Evolutionary conservation across 2,888 invertebrate genomes (phyloP).

Genomic region (Eilema griseolum): DNA sequence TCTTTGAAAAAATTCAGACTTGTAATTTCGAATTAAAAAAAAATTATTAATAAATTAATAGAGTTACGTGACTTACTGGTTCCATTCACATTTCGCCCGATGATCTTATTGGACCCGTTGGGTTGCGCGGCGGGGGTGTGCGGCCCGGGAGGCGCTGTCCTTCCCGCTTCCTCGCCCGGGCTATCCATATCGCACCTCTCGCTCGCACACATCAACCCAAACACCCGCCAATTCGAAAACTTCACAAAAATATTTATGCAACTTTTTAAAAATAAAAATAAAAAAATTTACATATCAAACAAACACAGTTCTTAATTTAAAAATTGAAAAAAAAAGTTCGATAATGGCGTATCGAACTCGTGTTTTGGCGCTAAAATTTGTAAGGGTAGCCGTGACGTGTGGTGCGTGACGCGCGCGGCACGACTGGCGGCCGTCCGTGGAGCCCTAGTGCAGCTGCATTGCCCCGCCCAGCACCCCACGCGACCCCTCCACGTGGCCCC

Average conservation of each 20-base stretch:
- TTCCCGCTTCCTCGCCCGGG: conserved; percentile 83
- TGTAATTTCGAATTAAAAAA: conserved; percentile 30
- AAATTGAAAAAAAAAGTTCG: conserved; percentile 10
- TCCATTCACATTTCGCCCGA: conserved; percentile 89
- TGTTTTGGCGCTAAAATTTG: conserved; percentile 59
- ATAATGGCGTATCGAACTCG: conserved; percentile 41
- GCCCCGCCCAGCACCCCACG: conserved; percentile 83
- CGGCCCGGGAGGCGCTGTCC: conserved; percentile 73
- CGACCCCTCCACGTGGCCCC: conserved; percentile 76
- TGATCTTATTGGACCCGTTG: conserved; percentile 88
- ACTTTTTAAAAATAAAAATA: conserved; percentile 35
- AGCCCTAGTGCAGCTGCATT: conserved; percentile 82
- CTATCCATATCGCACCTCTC: conserved; percentile 83
- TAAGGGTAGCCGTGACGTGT: conserved; percentile 70
- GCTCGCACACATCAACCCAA: conserved; percentile 81
- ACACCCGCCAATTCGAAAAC: conserved; percentile 78
- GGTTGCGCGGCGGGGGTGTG: conserved; percentile 79
- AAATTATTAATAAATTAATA: conserved; percentile 51
- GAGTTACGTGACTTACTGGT: conserved; percentile 86
- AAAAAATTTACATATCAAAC: conserved; percentile 43
- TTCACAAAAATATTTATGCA: conserved; percentile 66
- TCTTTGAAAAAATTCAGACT: conserved; percentile 23
- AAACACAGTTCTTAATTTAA: conserved; percentile 41
- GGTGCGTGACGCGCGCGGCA: conserved; percentile 74
- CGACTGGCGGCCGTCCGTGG: conserved; percentile 74